Base-by-base conservation (phyloP, 2,113 vertebrate genomes). In the Chiloscyllium plagiosum region DNA sequence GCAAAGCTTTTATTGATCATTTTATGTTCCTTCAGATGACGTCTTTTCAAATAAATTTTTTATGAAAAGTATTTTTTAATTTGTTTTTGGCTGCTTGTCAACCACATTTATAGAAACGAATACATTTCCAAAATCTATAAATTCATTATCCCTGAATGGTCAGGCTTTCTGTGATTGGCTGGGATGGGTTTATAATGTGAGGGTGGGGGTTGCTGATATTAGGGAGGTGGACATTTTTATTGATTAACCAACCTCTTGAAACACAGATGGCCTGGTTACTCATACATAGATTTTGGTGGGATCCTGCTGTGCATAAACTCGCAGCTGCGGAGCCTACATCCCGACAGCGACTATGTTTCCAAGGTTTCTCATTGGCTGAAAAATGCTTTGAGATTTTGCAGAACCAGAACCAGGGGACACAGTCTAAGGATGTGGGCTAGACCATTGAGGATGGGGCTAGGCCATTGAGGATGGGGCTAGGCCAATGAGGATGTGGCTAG, bases 1-100 rank as follows among this genome's bases (percentile, higher is more conserved):
- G 66, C 13, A 93, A 93, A 22, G 56, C 13, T 93, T 93, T 92
- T 92, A 92, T 92, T 92, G 89, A 92, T 65, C 50, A 56, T 56
- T 92, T 92, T n/a, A 92, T 92, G 33, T 20, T 92, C 42, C 89
- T 66, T 37, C 33, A 66, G 65, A 93, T n/a, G 33, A 93, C 20
- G 29, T 66, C 4, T 66, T 66, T 66, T n/a, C 61, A 37, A 93
- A 93, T 19, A 61, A 66, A 61, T 65, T 90, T 93, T 93, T 93
- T 20, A 65, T 93, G 37, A 66, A n/a, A 93, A 20, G 15, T 42
- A 3, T 66, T 37, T 93, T 66, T 66, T 93, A 66, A 66, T 19
- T 22, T 20, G 37, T 90, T 19, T 93, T 90, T 93, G n/a, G 89
- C 56, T n/a, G 4, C 52, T 61, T n/a, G 19, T 93, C 89, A 66